Base-by-base conservation (phyloP, 2,113 vertebrate species). In the Anthoscopus minutus region DNA sequence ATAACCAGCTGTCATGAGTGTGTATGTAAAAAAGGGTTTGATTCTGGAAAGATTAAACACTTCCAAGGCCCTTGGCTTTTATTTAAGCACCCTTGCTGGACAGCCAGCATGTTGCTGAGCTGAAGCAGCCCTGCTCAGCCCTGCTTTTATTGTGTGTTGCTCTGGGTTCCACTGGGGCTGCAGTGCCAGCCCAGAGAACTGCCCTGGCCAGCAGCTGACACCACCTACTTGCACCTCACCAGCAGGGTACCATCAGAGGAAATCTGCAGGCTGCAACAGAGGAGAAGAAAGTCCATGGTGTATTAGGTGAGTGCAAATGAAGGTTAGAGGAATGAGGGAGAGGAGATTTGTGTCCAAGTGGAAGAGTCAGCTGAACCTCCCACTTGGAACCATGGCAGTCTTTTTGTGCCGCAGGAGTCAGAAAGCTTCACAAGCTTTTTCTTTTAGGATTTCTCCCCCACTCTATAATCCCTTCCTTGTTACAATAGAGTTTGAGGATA, bases 401-500 rank as follows among this genome's bases (percentile, higher is more conserved):
- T 44, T 93, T 83, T 58, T 76, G 53, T 91, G 73, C 51, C 58
- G 94, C 2, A 24, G 54, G 67, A 89, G 38, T 50, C 74, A 77
- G 81, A 93, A 86, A 91, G 35, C 40, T 92, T 80, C 30, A 86
- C 66, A 74, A 64, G 27, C 13, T 44, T 54, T 89, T 67, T 93
- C 67, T 93, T 93, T 79, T n/a, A 74, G 74, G 53, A 87, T 80
- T 97, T 94, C 61, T 50, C 76, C n/a, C 86, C 25, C 91, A 80
- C 66, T 96, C 94, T 94, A 76, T 72, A 96, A 94, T 66, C 10
- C 13, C 66, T 83, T 94, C 81, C 72, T 84, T 81, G 40, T 93
- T 96, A 61, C 51, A 97, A 96, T 62, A 96, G 85, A 83, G 53
- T 96, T 95, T 86, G 79, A 92, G 70, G 80, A 33, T 96, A 94